These are phyloP conservation scores for Papilio polyxenes DNA, from an alignment of 1,140 invertebrate genomes.

Conservation along the genomic window DNA sequence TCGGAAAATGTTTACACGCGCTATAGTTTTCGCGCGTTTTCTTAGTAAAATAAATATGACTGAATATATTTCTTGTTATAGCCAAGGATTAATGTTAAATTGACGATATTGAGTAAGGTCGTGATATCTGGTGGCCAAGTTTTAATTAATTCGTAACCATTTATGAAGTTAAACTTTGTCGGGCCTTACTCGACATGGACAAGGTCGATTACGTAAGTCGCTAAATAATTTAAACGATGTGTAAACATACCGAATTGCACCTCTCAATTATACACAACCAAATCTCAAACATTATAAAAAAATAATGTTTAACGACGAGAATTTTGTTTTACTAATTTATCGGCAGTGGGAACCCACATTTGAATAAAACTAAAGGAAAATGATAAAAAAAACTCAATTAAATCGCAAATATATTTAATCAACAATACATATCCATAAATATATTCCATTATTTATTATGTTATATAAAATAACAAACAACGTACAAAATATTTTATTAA, in stretches of 20 bases:
- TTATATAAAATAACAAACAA: constrained; percentile 25
- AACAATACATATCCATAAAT: constrained; percentile 38
- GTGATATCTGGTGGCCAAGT: constrained; percentile 36
- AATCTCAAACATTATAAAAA: neutral
- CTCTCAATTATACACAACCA: neutral
- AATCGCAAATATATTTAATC: constrained; percentile 35
- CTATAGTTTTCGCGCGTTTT: constrained; percentile 62
- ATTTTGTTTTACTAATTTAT: no score
- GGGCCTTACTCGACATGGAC: neutral
- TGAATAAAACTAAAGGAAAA: neutral
- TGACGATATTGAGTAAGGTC: constrained; percentile 45
- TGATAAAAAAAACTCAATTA: constrained; percentile 4
- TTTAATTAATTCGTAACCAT: constrained; percentile 19
- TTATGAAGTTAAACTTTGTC: constrained; percentile 3
- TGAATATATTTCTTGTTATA: constrained; percentile 41
- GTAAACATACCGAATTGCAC: constrained; percentile 17
- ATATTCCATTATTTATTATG: constrained; percentile 22
- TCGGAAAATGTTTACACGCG: constrained; percentile 52
- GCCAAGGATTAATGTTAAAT: constrained; percentile 24
- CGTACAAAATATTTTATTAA: constrained; percentile 27
- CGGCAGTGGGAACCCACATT: neutral
- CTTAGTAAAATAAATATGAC: constrained; percentile 51
- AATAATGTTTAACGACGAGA: no score
- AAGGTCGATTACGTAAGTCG: constrained; percentile 33
- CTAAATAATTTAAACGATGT: neutral